Percentiles rank a stretch among this genome's conserved stretches.
phyloP scores from a whole-genome alignment of 2,113 vertebrate genomes.

The Oryzias celebensis region DNA sequence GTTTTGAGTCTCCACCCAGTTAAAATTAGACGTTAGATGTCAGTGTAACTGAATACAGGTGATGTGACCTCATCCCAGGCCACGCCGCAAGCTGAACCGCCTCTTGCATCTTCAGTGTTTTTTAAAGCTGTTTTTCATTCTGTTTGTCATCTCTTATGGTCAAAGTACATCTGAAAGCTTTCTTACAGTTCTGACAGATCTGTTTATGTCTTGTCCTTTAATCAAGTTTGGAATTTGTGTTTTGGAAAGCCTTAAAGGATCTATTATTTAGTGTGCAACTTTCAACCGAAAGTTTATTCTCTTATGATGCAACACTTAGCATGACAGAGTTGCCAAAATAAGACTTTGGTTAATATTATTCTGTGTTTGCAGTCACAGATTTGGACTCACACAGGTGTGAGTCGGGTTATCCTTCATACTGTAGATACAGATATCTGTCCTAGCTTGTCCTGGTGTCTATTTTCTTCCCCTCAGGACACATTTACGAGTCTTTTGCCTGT shows the following conservation, averaged over 20 bases:
- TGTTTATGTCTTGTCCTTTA: conserved; percentile 23
- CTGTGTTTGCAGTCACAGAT: not conserved
- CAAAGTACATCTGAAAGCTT: not conserved
- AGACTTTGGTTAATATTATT: not conserved
- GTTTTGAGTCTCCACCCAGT: conserved; percentile 26
- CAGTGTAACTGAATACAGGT: not conserved
- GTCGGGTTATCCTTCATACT: conserved; percentile 12
- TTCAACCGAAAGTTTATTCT: not conserved
- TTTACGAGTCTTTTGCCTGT: conserved; percentile 49
- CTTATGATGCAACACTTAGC: conserved; percentile 10
- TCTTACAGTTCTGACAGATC: conserved; percentile 7
- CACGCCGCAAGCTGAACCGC: too few relatives aligned
- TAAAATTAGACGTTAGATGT: conserved; percentile 21
- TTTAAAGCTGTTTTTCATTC: conserved; percentile 1
- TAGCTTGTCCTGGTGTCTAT: conserved; percentile 60
- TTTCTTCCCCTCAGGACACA: conserved; percentile 40
- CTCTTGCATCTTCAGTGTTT: not conserved
- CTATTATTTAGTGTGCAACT: conserved; percentile 43
- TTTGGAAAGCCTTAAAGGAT: conserved; percentile 21
- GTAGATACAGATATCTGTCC: conserved; percentile 53
- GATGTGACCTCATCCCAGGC: not conserved
- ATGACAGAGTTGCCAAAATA: not conserved
- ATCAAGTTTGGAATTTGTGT: conserved; percentile 11
- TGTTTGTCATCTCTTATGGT: conserved; percentile 13
- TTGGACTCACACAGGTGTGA: not conserved